A percentile compares a stretch with the other conserved stretches of the same genome.
Evolutionary conservation across 2,113 vertebrate genomes (phyloP).

Genomic region (Seriola aureovittata): DNA sequence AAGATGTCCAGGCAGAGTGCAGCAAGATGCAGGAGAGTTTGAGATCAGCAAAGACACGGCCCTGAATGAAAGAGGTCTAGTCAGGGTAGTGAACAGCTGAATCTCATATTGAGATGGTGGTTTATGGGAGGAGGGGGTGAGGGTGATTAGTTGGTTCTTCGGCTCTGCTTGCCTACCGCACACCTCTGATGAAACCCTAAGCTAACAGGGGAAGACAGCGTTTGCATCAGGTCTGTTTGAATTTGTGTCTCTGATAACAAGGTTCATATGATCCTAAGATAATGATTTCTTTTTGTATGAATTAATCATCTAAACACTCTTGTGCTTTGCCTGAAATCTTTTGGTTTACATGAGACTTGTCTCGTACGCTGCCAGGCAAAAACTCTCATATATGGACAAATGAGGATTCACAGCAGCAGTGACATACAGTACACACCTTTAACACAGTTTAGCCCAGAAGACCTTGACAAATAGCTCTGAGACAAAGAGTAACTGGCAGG

Average conservation of each 20-base stretch:
- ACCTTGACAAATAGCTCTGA: slow-evolving; percentile 10
- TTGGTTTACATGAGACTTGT: neutral
- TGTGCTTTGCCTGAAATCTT: slow-evolving; percentile 12
- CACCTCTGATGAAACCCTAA: neutral
- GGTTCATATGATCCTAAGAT: slow-evolving; percentile 15
- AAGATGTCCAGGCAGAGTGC: too few species aligned
- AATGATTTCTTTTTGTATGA: slow-evolving; percentile 30
- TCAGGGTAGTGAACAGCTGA: too few species aligned
- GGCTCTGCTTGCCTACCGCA: too few species aligned
- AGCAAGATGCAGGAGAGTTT: too few species aligned
- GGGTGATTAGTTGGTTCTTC: too few species aligned
- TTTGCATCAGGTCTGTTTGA: slow-evolving; percentile 50
- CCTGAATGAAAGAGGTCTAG: too few species aligned
- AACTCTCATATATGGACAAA: neutral
- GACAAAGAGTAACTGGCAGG: neutral
- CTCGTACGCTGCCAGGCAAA: neutral
- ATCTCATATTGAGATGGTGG: too few species aligned
- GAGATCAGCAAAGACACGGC: too few species aligned
- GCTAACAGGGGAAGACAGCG: slow-evolving; percentile 36
- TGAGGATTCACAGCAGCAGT: neutral
- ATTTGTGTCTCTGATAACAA: slow-evolving; percentile 29
- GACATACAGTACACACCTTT: neutral
- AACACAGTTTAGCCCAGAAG: neutral
- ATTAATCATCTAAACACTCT: slow-evolving; percentile 15
- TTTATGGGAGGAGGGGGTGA: too few species aligned